These are phyloP conservation scores for Pogonomyrmex barbatus DNA, from an alignment of 1,140 invertebrate genomes.

Conservation along the genomic window DNA sequence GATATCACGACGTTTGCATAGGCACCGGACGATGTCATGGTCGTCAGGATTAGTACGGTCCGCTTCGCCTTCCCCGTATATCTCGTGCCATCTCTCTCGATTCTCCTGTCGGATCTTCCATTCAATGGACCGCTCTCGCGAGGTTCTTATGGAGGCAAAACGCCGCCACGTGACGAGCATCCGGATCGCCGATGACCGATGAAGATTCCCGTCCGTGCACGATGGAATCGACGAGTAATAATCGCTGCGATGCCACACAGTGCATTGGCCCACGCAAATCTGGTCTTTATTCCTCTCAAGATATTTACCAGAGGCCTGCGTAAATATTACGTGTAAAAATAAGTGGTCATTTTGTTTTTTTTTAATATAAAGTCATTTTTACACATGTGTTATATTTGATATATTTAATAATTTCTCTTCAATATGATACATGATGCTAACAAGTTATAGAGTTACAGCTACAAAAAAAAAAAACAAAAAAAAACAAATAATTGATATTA, in stretches of 20 bases:
- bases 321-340: constrained; percentile 26
- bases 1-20: constrained; percentile 70
- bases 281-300: constrained; percentile 67
- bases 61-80: constrained; percentile 58
- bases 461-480: neutral
- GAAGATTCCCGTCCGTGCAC: constrained; percentile 67
- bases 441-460: no score
- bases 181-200: constrained; percentile 77
- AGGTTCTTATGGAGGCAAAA: constrained; percentile 77
- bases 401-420: neutral
- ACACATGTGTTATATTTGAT: neutral
- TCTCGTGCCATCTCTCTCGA: constrained; percentile 60
- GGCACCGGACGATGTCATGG: constrained; percentile 60
- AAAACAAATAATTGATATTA: constrained; percentile 8
- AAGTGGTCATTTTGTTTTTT: neutral
- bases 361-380: neutral
- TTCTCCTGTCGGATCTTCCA: constrained; percentile 57
- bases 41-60: constrained; percentile 62
- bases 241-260: constrained; percentile 64
- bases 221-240: constrained; percentile 74
- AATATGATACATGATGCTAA: neutral
- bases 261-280: constrained; percentile 78
- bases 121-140: constrained; percentile 69
- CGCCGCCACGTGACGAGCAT: constrained; percentile 82
- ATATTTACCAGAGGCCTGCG: neutral